Evolutionary conservation across 2,797 vertebrate genomes (phyloP).

Genomic region (Sebastolobus altivelis): DNA sequence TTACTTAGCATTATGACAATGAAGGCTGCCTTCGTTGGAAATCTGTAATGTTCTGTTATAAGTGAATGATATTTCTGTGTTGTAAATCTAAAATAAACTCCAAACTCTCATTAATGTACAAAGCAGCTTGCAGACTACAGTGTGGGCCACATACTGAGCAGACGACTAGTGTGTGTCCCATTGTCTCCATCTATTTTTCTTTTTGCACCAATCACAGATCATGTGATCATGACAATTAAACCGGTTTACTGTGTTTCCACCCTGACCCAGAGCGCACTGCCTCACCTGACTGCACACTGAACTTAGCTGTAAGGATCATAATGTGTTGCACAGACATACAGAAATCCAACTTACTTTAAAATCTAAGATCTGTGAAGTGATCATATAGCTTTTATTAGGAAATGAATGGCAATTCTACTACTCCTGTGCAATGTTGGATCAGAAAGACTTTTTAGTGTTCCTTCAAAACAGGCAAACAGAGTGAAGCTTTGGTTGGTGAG

Average conservation of each 20-base stretch:
- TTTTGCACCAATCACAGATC: neutral
- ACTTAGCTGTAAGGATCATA: neutral
- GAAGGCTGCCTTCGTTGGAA: neutral
- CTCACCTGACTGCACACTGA: slow-evolving; percentile 2
- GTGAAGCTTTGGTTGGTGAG: neutral
- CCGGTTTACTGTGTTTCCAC: slow-evolving; percentile 34
- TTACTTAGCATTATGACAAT: neutral
- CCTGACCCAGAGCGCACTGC: slow-evolving; percentile 2
- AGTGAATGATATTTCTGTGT: slow-evolving; percentile 7
- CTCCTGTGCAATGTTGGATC: neutral
- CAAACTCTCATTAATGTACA: neutral
- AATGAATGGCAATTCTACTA: neutral
- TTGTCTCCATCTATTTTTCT: slow-evolving; percentile 4
- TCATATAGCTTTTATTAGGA: neutral
- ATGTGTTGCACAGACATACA: neutral
- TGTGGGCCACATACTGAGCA: neutral
- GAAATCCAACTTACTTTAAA: neutral
- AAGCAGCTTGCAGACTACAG: neutral
- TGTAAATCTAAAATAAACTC: neutral
- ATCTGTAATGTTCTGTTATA: neutral
- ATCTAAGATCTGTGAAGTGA: neutral
- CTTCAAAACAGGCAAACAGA: neutral
- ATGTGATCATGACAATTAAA: slow-evolving; percentile 46
- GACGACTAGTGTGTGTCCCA: neutral
- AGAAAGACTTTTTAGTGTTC: neutral